phyloP scores from a whole-genome alignment of 2,113 vertebrate genomes.

The Camelus dromedarius region DNA sequence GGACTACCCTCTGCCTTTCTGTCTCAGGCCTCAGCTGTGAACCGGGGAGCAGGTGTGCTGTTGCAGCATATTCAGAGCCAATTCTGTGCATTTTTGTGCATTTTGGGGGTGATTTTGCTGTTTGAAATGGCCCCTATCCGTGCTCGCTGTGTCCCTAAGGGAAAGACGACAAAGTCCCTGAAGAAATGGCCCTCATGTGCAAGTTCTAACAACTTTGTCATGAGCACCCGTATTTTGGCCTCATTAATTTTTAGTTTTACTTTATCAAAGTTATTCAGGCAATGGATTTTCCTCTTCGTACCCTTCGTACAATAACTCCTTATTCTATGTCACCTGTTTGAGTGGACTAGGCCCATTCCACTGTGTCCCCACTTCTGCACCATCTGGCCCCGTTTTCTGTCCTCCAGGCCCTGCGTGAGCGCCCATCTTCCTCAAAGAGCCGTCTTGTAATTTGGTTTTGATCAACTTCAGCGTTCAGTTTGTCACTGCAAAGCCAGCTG shows the following conservation, averaged over 20 bases:
- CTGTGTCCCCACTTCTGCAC: fast-evolving
- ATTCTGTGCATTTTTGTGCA: not conserved
- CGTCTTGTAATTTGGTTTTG: no score
- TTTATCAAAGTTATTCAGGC: not conserved
- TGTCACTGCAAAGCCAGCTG: no score
- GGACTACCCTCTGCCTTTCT: not conserved
- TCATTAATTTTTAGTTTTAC: not conserved
- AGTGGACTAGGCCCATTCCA: not conserved
- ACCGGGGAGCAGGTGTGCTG: not conserved
- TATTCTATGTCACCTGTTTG: no score
- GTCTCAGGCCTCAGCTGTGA: not conserved
- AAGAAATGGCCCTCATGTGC: not conserved
- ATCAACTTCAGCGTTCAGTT: not conserved
- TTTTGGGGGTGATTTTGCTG: not conserved
- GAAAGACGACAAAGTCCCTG: no score
- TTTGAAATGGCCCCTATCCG: not conserved
- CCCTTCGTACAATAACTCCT: fast-evolving
- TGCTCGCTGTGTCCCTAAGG: not conserved
- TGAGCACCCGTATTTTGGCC: not conserved
- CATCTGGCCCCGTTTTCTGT: fast-evolving
- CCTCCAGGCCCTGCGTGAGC: fast-evolving
- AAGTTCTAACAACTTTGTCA: not conserved
- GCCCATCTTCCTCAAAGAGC: not conserved
- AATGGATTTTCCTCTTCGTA: not conserved
- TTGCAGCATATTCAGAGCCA: not conserved